These are phyloP conservation scores for Neelides sp. DNA, from an alignment of 1,140 invertebrate genomes.

Conservation along the genomic window DNA sequence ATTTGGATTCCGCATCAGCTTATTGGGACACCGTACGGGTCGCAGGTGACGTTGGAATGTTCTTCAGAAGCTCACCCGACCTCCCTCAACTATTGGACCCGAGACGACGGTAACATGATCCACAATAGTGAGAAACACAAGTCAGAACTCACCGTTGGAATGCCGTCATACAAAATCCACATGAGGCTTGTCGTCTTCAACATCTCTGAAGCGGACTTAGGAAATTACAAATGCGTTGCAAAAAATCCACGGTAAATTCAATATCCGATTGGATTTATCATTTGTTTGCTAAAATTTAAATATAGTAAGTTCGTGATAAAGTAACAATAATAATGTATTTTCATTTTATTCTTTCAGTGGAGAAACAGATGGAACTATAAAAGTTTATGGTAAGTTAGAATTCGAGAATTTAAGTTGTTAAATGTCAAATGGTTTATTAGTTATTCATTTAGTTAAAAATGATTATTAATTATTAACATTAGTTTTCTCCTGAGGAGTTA, in stretches of 20 bases:
- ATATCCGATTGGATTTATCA: too few relatives aligned
- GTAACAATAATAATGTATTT: too few relatives aligned
- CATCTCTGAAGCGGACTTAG: constrained; percentile 48
- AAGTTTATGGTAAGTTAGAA: constrained; percentile 69
- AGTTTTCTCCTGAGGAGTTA: too few relatives aligned
- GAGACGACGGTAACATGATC: constrained; percentile 60
- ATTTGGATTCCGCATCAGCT: constrained; percentile 79
- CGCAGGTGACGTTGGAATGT: constrained; percentile 71
- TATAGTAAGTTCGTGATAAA: too few relatives aligned
- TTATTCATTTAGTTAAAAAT: too few relatives aligned
- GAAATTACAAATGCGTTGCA: constrained; percentile 79
- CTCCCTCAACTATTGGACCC: constrained; percentile 81
- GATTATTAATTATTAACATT: too few relatives aligned
- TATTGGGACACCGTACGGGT: constrained; percentile 64
- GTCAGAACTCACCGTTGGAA: constrained; percentile 47
- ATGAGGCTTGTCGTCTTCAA: constrained; percentile 65
- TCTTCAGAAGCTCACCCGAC: constrained; percentile 79
- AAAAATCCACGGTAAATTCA: constrained; percentile 55
- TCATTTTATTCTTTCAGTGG: constrained; percentile 45
- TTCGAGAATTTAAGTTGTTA: constrained; percentile 12
- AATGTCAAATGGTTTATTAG: constrained; percentile 28
- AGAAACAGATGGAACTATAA: constrained; percentile 79
- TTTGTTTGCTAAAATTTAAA: too few relatives aligned
- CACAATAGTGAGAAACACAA: constrained; percentile 70
- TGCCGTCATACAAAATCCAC: constrained; percentile 64